Base-by-base conservation (phyloP, 2,888 invertebrate species). In the Amphiduros pacificus region DNA sequence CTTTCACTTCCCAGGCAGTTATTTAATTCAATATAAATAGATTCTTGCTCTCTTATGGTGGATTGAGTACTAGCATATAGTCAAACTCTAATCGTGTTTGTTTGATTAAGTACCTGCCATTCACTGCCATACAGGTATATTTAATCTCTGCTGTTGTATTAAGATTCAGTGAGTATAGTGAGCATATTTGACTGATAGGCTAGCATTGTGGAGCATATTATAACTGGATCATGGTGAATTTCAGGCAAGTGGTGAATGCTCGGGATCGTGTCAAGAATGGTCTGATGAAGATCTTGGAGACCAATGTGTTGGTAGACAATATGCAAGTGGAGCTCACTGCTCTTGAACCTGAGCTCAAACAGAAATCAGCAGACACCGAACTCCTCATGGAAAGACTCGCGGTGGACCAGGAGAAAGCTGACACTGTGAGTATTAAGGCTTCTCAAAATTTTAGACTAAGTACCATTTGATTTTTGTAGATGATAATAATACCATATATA, bases 311-410 rank as follows among this genome's bases (percentile, higher is more conserved):
- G 22, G 92, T 94, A 0, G 90, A 89, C 31, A 87, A 89, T 3
- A 94, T 95, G 94, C 91, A 93, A 82, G 88, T 89, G 63, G 90
- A 92, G 71, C 84, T 94, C 52, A 89, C 89, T 9, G 88, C 89
- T 1, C 87, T 94, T 85, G 91, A 91, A 67, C 94, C 94, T 0
- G 86, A 90, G 67, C 83, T 94, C 51, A 91, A 90, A 57, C 86
- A 87, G 68, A 92, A 93, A 77, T 90, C 90, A 0, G 87, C 87
- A 17, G 89, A 89, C 72, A 91, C 93, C 58, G 87, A 89, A 48
- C 87, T 88, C 36, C 84, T 95, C 29, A 89, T 94, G 83, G 87
- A 87, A 62, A 86, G 87, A 71, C 85, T 95, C 6, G 89, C 88
- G n/a, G 86, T 89, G 54, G 93, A 94, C 77, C 92, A 92, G 75